Conservation (phyloP, 2,888 invertebrate genomes). For the Cantharis flavilabris region DNA sequence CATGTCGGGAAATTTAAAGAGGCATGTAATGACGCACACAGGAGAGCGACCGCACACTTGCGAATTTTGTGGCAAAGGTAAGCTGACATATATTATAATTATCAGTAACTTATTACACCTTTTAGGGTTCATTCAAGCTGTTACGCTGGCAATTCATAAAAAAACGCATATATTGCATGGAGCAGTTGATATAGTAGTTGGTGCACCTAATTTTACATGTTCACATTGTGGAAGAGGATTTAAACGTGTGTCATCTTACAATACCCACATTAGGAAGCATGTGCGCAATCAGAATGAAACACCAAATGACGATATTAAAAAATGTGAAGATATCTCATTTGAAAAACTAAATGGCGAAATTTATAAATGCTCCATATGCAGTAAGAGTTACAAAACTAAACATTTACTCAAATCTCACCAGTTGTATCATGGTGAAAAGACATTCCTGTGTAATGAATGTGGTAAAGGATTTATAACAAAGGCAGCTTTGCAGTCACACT, state of each 20-base stretch:
- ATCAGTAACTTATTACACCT: background rate
- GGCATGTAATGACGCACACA: constrained; percentile 30
- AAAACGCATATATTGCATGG: constrained; percentile 45
- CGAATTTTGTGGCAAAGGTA: constrained; percentile 32
- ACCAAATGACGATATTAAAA: background rate
- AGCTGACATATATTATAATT: background rate
- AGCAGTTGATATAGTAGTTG: constrained; percentile 38
- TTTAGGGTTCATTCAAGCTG: constrained; percentile 29
- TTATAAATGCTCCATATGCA: constrained; percentile 28
- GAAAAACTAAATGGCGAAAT: background rate
- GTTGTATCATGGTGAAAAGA: constrained; percentile 35
- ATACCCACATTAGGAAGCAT: constrained; percentile 22
- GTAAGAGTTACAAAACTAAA: constrained; percentile 31
- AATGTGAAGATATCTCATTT: constrained; percentile 4
- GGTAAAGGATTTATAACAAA: constrained; percentile 38
- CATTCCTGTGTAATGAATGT: constrained; percentile 40
- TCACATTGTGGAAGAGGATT: constrained; percentile 29
- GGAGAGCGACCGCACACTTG: constrained; percentile 29
- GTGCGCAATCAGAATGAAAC: background rate
- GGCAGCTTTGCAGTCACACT: constrained; percentile 42
- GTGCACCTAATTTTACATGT: constrained; percentile 36
- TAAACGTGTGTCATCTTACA: constrained; percentile 23
- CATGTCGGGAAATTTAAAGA: constrained; percentile 29
- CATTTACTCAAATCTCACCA: constrained; percentile 32
- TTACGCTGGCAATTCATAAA: constrained; percentile 41